Evolutionary conservation across 92 coral and sea anemone species (phyloP).

Genomic region (Bergia sp.): DNA sequence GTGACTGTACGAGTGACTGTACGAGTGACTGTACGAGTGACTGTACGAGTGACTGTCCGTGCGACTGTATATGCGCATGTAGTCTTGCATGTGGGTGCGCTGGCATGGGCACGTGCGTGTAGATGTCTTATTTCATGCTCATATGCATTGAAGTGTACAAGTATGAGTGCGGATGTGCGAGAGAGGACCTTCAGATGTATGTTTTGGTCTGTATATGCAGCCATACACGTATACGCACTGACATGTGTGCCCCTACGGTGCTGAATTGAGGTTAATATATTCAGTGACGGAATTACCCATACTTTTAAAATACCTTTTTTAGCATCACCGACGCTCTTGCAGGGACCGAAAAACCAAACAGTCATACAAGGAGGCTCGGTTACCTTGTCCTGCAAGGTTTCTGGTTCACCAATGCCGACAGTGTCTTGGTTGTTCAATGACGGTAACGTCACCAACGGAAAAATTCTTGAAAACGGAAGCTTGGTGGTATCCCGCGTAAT

Average conservation of each 20-base stretch:
- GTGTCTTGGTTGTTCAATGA: conserved; percentile 58
- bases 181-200: too few species aligned
- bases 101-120: too few species aligned
- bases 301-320: not conserved
- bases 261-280: not conserved
- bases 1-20: too few species aligned
- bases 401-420: conserved; percentile 57
- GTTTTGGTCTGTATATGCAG: not conserved
- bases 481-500: conserved; percentile 44
- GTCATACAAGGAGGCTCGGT: conserved; percentile 38
- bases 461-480: conserved; percentile 48
- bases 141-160: too few species aligned
- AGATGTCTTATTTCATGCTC: too few species aligned
- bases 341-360: conserved; percentile 18
- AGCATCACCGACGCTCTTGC: not conserved
- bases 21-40: too few species aligned
- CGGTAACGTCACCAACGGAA: conserved; percentile 54
- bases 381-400: conserved; percentile 40
- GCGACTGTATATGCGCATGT: too few species aligned
- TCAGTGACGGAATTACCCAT: not conserved
- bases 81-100: too few species aligned
- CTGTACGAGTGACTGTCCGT: too few species aligned
- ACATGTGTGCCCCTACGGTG: not conserved
- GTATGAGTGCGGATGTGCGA: not conserved
- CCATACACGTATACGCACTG: not conserved